These are phyloP conservation scores for Macquaria australasica DNA, from an alignment of 2,113 vertebrate genomes.

Conservation along the genomic window DNA sequence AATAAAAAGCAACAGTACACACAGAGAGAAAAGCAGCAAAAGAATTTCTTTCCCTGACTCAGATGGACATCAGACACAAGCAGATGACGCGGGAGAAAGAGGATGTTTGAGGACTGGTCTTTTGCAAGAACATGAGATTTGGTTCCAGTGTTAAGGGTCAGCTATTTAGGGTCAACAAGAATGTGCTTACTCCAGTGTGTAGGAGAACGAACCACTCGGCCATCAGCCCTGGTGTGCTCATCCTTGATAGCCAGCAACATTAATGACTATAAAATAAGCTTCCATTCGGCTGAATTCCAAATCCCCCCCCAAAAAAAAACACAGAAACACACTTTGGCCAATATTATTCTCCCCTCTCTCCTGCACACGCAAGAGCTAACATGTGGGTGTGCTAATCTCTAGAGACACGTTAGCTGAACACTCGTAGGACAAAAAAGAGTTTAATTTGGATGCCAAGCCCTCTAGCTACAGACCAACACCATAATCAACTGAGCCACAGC, in stretches of 20 bases:
- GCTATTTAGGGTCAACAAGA: conserved; percentile 44
- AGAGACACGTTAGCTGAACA: conserved; percentile 66
- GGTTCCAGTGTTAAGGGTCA: conserved; percentile 48
- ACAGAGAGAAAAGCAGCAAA: conserved; percentile 33
- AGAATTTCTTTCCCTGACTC: conserved; percentile 26
- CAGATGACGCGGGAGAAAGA: background rate
- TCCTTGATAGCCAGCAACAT: background rate
- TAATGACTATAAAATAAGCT: conserved; percentile 5
- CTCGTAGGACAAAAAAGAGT: conserved; percentile 67
- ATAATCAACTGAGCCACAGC: conserved; percentile 79
- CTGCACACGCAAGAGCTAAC: conserved; percentile 47
- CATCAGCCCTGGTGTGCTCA: conserved; percentile 5
- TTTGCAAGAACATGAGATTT: conserved; percentile 5
- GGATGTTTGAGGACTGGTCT: background rate
- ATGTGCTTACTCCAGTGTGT: conserved; percentile 45
- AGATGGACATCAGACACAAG: background rate
- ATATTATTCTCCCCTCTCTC: conserved; percentile 9
- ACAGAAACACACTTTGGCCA: background rate
- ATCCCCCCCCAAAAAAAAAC: background rate
- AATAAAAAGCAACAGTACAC: conserved; percentile 58
- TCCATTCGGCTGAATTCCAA: background rate
- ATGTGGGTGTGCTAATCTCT: conserved; percentile 70
- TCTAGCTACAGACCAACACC: conserved; percentile 74
- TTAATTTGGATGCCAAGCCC: conserved; percentile 82
- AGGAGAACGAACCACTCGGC: background rate